A percentile compares a stretch with the other conserved stretches of the same genome.
Conservation (phyloP, 1,140 invertebrate genomes). For the Aphelenchoides fujianensis region DNA sequence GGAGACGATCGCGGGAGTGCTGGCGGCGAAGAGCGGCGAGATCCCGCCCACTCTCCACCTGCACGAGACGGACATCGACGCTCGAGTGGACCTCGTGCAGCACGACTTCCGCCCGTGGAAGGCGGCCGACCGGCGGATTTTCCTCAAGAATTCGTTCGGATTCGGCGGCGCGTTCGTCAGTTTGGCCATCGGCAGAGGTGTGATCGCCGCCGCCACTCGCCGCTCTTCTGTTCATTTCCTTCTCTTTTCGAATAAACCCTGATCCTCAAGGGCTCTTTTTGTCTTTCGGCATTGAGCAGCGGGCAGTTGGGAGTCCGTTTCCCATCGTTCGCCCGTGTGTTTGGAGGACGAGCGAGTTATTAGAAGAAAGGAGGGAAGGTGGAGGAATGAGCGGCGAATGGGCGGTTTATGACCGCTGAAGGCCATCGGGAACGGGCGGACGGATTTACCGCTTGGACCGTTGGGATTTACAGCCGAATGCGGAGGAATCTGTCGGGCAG, state of each 20-base stretch:
- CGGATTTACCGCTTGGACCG: too few species aligned
- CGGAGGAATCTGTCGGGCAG: too few species aligned
- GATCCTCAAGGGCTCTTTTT: neutral
- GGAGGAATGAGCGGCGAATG: too few species aligned
- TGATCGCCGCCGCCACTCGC: neutral
- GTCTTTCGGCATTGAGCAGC: neutral
- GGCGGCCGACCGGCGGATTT: constrained; percentile 67
- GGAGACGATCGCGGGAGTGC: constrained; percentile 79
- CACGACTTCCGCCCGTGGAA: constrained; percentile 27
- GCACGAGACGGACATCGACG: constrained; percentile 36
- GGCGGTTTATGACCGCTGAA: too few species aligned
- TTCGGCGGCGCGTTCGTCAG: constrained; percentile 96
- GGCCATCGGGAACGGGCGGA: too few species aligned
- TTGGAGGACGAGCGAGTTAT: neutral
- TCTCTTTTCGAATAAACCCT: neutral
- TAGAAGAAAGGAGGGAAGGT: neutral
- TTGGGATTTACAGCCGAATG: too few species aligned
- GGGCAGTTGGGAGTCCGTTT: neutral
- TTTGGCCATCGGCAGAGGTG: constrained; percentile 63
- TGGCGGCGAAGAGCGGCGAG: constrained; percentile 73
- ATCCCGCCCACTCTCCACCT: constrained; percentile 90
- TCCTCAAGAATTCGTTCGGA: constrained; percentile 96
- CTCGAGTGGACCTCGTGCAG: constrained; percentile 29
- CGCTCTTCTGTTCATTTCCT: neutral
- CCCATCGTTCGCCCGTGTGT: too few species aligned